phyloP scores from a whole-genome alignment of 2,797 vertebrate species.

The Craterocephalus amniculus region DNA sequence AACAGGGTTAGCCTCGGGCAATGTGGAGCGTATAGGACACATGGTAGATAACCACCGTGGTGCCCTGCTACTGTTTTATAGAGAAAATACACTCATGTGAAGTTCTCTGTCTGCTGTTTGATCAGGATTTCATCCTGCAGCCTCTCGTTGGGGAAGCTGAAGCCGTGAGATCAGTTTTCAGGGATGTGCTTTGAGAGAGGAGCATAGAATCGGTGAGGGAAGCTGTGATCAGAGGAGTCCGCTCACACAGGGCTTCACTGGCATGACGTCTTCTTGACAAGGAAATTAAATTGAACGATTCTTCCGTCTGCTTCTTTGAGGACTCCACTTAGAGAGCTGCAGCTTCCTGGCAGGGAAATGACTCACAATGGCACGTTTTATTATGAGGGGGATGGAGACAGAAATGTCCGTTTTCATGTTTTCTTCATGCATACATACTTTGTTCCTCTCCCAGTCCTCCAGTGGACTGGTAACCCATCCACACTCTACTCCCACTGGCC shows the following conservation, averaged over 20 bases:
- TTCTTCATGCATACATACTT: no score
- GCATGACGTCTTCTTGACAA: slow-evolving; percentile 23
- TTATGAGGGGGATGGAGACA: neutral
- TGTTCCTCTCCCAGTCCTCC: no score
- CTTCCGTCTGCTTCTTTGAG: slow-evolving; percentile 25
- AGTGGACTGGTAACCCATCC: no score
- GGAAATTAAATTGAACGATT: slow-evolving; percentile 32
- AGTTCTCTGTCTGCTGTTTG: neutral
- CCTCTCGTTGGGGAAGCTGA: neutral
- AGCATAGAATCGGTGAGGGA: neutral
- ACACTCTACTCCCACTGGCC: no score
- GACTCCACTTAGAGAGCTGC: slow-evolving; percentile 32
- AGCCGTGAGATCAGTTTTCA: neutral
- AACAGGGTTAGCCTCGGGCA: slow-evolving; percentile 39
- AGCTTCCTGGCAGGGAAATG: slow-evolving; percentile 28
- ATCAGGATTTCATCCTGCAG: slow-evolving; percentile 2
- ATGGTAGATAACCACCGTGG: slow-evolving; percentile 28
- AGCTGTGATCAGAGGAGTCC: slow-evolving; percentile 14
- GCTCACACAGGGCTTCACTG: slow-evolving; percentile 9
- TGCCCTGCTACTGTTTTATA: slow-evolving; percentile 11
- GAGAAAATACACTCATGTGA: slow-evolving; percentile 6
- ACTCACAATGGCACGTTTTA: slow-evolving; percentile 24
- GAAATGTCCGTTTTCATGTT: no score
- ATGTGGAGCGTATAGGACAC: slow-evolving; percentile 21
- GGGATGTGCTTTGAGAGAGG: neutral